phyloP scores from a whole-genome alignment of 2,888 invertebrate genomes.

The Drosophila nr. perissopoda region DNA sequence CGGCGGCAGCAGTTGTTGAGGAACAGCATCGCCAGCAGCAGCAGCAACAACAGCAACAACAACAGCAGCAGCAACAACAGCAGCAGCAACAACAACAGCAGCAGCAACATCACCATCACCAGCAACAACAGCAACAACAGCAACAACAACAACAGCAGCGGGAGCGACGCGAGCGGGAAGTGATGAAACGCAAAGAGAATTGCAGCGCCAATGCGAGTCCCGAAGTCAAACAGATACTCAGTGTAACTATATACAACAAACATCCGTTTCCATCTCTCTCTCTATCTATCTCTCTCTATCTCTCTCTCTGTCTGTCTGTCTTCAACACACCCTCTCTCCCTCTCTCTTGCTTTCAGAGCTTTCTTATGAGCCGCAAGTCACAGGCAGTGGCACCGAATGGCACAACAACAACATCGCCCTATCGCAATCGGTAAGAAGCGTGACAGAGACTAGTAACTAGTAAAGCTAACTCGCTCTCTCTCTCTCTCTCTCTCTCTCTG shows the following conservation, averaged over 20 bases:
- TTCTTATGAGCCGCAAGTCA: slow-evolving; percentile 91
- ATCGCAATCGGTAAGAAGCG: slow-evolving; percentile 90
- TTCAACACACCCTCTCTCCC: neutral
- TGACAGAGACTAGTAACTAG: neutral
- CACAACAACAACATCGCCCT: slow-evolving; percentile 89
- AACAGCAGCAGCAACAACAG: slow-evolving; percentile 88
- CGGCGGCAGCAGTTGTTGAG: slow-evolving; percentile 87
- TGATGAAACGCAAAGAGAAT: slow-evolving; percentile 96
- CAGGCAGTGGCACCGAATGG: slow-evolving; percentile 91
- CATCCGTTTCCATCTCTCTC: neutral
- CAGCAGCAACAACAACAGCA: slow-evolving; percentile 90
- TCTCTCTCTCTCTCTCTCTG: neutral
- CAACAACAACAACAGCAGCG: slow-evolving; percentile 88
- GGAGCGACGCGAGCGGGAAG: slow-evolving; percentile 93
- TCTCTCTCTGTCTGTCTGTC: neutral
- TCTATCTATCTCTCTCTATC: neutral
- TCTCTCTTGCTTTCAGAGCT: slow-evolving; percentile 86
- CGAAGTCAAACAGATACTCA: slow-evolving; percentile 97
- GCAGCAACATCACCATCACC: slow-evolving; percentile 86
- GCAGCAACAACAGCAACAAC: slow-evolving; percentile 86
- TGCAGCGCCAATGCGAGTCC: slow-evolving; percentile 98
- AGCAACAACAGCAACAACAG: slow-evolving; percentile 85
- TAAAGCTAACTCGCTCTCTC: neutral
- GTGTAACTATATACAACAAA: slow-evolving; percentile 86
- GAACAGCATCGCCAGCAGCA: slow-evolving; percentile 86